These are phyloP conservation scores for Pyralis farinalis DNA, from an alignment of 2,888 invertebrate species.

Conservation along the genomic window DNA sequence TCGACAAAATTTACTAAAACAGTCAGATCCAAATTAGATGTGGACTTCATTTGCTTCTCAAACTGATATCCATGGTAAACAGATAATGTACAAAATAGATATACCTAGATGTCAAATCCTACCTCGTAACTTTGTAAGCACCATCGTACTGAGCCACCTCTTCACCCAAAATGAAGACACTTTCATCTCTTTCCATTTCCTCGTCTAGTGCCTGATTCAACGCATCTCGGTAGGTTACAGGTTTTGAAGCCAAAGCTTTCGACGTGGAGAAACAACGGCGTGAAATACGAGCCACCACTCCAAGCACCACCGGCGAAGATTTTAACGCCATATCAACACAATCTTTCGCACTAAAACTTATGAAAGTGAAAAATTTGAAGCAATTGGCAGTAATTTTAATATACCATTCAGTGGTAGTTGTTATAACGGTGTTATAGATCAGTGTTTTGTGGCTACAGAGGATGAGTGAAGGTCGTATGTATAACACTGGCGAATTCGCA, in stretches of 20 bases:
- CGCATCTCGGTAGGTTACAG: constrained; percentile 98
- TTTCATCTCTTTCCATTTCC: constrained; percentile 96
- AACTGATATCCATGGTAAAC: no score
- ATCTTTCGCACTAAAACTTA: constrained; percentile 1
- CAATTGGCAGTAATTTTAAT: constrained; percentile 28
- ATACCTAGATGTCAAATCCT: no score
- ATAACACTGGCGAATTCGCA: no score
- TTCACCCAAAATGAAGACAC: constrained; percentile 95
- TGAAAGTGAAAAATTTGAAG: constrained; percentile 6
- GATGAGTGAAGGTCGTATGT: constrained; percentile 79
- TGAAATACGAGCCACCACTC: constrained; percentile 48
- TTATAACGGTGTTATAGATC: constrained; percentile 54
- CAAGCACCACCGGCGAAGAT: constrained; percentile 63
- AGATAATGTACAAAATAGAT: no score
- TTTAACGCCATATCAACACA: constrained; percentile 60
- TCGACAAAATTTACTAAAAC: background rate
- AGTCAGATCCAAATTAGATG: no score
- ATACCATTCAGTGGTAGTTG: constrained; percentile 21
- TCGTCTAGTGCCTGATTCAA: constrained; percentile 97
- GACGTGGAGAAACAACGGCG: constrained; percentile 68
- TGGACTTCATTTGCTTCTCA: no score
- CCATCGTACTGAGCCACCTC: constrained; percentile 99
- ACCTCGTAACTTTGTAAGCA: constrained; percentile 95
- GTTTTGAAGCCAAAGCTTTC: constrained; percentile 66
- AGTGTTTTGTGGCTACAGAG: constrained; percentile 43